Percentiles rank a stretch among this genome's conserved stretches.
These are phyloP conservation scores for Daubentonia madagascariensis DNA, from an alignment of 2,113 vertebrate species.

Conservation along the genomic window DNA sequence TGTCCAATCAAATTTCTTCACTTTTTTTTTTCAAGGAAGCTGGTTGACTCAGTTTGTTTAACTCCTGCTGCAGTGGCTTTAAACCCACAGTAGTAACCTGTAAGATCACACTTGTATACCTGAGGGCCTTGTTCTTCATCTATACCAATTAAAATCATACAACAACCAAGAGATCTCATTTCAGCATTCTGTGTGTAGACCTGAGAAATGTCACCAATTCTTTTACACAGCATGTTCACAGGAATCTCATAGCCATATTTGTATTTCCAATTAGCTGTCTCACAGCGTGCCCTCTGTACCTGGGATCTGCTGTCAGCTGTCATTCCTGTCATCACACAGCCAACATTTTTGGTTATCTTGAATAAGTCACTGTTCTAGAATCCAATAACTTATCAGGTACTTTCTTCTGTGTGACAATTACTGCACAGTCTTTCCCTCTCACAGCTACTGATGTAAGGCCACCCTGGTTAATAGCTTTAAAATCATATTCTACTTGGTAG, in stretches of 20 bases:
- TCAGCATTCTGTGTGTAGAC: constrained; percentile 99
- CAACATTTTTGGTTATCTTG: constrained; percentile 95
- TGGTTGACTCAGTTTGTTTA: constrained; percentile 98
- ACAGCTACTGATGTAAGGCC: constrained; percentile 94
- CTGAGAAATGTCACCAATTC: constrained; percentile 98
- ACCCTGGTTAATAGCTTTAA: constrained; percentile 73
- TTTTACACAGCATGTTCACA: constrained; percentile 99
- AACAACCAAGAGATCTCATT: constrained; percentile 98
- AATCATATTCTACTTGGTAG: constrained; percentile 93
- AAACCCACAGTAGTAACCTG: constrained; percentile 98
- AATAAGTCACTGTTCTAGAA: constrained; percentile 93
- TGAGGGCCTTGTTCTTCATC: constrained; percentile 95
- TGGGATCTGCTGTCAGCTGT: constrained; percentile 98
- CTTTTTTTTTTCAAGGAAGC: constrained; percentile 99
- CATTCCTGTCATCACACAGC: constrained; percentile 98
- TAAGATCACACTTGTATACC: constrained; percentile 98
- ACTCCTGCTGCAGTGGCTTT: constrained; percentile 98
- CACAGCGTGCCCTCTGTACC: constrained; percentile 98
- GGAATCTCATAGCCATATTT: constrained; percentile 99
- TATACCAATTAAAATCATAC: constrained; percentile 97
- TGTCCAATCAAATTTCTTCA: constrained; percentile 99
- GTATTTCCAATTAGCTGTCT: constrained; percentile 99
- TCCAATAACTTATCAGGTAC: constrained; percentile 96
- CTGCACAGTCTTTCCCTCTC: constrained; percentile 94
- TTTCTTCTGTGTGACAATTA: constrained; percentile 97